Conservation (phyloP, 2,797 vertebrate species). For the Meda fulgida region DNA sequence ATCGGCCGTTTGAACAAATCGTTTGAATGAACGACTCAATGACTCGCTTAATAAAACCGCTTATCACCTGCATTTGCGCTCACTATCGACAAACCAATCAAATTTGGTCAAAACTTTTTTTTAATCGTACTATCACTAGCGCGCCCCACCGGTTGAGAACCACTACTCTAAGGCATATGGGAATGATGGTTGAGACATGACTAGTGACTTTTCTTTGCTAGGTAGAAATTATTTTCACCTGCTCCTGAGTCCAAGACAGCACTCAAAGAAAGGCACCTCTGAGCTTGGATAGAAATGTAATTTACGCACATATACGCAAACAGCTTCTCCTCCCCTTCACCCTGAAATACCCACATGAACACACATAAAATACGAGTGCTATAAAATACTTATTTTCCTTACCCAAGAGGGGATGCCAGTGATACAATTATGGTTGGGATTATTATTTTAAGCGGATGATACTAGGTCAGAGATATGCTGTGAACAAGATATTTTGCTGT, state of each 20-base stretch:
- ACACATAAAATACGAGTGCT: not conserved
- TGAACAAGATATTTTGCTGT: not conserved
- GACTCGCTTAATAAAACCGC: no score
- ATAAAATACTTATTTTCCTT: constrained; percentile 22
- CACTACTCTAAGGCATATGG: not conserved
- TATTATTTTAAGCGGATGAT: constrained; percentile 11
- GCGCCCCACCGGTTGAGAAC: no score
- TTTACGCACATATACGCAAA: constrained; percentile 11
- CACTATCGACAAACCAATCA: no score
- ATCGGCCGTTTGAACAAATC: no score
- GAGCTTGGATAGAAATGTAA: constrained; percentile 34
- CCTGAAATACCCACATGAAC: constrained; percentile 17
- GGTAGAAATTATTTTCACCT: constrained; percentile 48
- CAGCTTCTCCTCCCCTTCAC: constrained; percentile 3
- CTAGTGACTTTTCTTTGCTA: constrained; percentile 12
- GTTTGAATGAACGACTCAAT: no score
- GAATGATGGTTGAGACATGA: constrained; percentile 1
- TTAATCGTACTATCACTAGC: no score
- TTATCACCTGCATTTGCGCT: no score
- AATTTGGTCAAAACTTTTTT: no score
- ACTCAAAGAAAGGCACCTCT: constrained; percentile 33
- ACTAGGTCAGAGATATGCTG: not conserved
- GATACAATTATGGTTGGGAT: constrained; percentile 15
- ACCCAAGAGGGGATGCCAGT: constrained; percentile 13
- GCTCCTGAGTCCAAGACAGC: constrained; percentile 36